Evolutionary conservation across 1,140 invertebrate genomes (phyloP), one percentile per base, ranked within the genome.

Genomic region (Tetranychus cinnabarinus): DNA sequence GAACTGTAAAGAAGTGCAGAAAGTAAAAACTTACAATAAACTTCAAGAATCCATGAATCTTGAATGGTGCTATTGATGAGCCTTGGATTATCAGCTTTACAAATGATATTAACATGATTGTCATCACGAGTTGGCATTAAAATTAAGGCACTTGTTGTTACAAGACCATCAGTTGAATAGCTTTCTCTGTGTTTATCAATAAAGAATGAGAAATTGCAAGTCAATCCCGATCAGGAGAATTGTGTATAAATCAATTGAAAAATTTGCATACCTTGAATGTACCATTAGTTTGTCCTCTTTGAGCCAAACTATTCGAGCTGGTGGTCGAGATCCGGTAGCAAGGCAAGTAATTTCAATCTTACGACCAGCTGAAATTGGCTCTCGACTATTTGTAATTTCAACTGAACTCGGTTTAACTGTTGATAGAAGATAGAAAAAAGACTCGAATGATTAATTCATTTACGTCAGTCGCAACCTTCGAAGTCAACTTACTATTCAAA

Each of bases 241-340:
- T 15, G 15, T 10, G 31, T 23, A 10, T 5, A 50, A 23, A 10
- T 23, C 31, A 10, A 4, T 50, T 6, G 15, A 31, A 42, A 6
- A 6, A 10, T 6, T 42, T 42, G 39, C 5, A 6, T 56, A 56
- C 55, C 35, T 36, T 6, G 31, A 34, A 33, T 34, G 36, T 56
- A 33, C 7, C 12, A 56, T 56, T 15, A 34, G 33, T 56, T 56
- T 56, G 15, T 37, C 55, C 10, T 34, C 35, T 33, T 35, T 42
- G 12, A 46, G 86, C 87, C 87, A 91, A n/a, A 83, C 88, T 61
- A 90, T 82, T 47, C 77, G 79, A 6, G 86, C 86, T 1, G 84
- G 82, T 1, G 87, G 87, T 67, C 86, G 75, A 2, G 86, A 88
- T 31, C 87, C 87, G 45, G 83, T 82, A 67, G 85, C 85, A 68